Percentiles rank a stretch among this genome's conserved stretches.
phyloP scores from a whole-genome alignment of 2,888 invertebrate species.

The Drosophila mimetica region DNA sequence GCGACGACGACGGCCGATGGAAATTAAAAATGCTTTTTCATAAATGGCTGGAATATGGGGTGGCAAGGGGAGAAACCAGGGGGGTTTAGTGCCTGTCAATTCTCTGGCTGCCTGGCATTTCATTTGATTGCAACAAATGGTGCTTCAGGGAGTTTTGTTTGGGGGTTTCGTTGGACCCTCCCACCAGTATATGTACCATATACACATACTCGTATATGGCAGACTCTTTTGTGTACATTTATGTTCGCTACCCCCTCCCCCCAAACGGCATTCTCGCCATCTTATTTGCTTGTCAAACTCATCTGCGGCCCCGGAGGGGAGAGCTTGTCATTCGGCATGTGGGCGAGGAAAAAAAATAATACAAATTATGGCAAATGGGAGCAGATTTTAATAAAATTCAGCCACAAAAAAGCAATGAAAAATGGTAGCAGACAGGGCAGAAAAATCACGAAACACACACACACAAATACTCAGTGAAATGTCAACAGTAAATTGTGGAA shows the following conservation, averaged over 20 bases:
- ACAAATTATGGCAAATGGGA: slow-evolving; percentile 80
- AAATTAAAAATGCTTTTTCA: slow-evolving; percentile 46
- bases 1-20: slow-evolving; percentile 19
- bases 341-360: slow-evolving; percentile 49
- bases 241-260: slow-evolving; percentile 25
- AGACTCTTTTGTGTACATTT: slow-evolving; percentile 27
- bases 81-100: slow-evolving; percentile 51
- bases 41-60: slow-evolving; percentile 20
- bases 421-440: slow-evolving; percentile 38
- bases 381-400: slow-evolving; percentile 79
- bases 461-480: slow-evolving; percentile 49
- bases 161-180: not conserved
- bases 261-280: slow-evolving; percentile 21
- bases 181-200: slow-evolving; percentile 9
- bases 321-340: slow-evolving; percentile 58
- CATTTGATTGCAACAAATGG: slow-evolving; percentile 63
- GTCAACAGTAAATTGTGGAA: slow-evolving; percentile 72
- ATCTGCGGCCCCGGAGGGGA: slow-evolving; percentile 62
- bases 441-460: slow-evolving; percentile 32
- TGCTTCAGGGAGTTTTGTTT: slow-evolving; percentile 35
- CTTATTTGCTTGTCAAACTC: slow-evolving; percentile 75
- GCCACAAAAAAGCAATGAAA: slow-evolving; percentile 59
- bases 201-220: not conserved
- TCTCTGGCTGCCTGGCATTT: slow-evolving; percentile 60
- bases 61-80: not conserved